Conservation (phyloP, 2,113 vertebrate genomes). For the Opisthocomus hoazin region DNA sequence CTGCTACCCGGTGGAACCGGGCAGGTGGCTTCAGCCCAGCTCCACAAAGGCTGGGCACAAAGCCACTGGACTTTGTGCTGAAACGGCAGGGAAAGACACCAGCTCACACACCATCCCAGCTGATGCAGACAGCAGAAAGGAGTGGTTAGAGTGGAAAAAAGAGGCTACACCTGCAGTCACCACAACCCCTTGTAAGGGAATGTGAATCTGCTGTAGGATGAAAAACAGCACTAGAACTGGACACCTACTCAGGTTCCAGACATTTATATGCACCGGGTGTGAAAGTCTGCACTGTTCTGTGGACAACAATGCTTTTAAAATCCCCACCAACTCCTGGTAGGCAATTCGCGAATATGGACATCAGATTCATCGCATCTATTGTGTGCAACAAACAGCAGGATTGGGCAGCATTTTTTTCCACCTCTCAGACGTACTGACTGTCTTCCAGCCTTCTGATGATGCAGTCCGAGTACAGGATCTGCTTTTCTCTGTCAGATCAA, state of each 20-base stretch:
- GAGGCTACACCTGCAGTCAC: neutral
- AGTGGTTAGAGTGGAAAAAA: neutral
- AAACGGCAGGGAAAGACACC: rapidly evolving
- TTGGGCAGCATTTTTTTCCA: neutral
- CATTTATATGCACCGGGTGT: rapidly evolving
- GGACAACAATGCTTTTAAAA: neutral
- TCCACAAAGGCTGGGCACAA: rapidly evolving
- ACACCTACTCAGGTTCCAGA: neutral
- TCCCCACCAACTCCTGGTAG: neutral
- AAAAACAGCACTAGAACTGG: neutral
- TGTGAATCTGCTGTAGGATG: neutral
- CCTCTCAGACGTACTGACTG: neutral
- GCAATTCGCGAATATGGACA: neutral
- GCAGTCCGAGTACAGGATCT: neutral
- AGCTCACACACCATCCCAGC: neutral
- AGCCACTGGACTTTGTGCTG: neutral
- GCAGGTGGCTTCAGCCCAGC: neutral
- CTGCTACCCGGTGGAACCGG: neutral
- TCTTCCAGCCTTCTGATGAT: neutral
- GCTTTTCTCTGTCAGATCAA: neutral
- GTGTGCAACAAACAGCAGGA: neutral
- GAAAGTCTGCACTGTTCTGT: neutral
- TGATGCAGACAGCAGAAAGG: neutral
- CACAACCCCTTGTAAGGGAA: neutral
- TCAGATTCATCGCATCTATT: neutral